Evolutionary conservation across 2,888 invertebrate genomes (phyloP).

Genomic region (Mechanitis mazaeus): DNA sequence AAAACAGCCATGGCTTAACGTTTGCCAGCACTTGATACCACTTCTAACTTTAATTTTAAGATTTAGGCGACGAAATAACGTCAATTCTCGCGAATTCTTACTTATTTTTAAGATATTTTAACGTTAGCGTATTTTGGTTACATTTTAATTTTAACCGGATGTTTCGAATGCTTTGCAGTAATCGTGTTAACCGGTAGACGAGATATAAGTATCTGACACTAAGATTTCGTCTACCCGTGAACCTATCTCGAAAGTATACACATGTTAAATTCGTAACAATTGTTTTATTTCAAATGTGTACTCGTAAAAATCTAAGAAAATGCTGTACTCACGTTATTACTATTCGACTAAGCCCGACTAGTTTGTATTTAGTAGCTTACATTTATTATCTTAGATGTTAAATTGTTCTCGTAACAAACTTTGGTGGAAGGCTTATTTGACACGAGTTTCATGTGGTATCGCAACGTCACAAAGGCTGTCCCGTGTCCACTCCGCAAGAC

Average conservation of each 20-base stretch:
- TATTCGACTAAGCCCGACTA: too few relatives aligned
- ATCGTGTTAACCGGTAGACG: too few relatives aligned
- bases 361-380: background rate
- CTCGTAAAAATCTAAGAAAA: too few relatives aligned
- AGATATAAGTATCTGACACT: too few relatives aligned
- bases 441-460: constrained; percentile 47
- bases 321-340: too few relatives aligned
- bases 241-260: too few relatives aligned
- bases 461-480: constrained; percentile 48
- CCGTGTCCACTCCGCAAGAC: constrained; percentile 63
- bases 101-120: constrained; percentile 13
- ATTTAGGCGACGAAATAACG: constrained; percentile 68
- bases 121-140: too few relatives aligned
- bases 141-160: too few relatives aligned
- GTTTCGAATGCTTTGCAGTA: too few relatives aligned
- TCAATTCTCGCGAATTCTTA: constrained; percentile 56
- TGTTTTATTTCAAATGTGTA: too few relatives aligned
- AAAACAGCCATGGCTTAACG: constrained; percentile 66
- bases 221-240: too few relatives aligned
- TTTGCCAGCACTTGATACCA: constrained; percentile 61
- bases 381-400: constrained; percentile 12
- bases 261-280: too few relatives aligned
- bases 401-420: constrained; percentile 24
- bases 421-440: constrained; percentile 39
- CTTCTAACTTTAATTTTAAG: constrained; percentile 67